Evolutionary conservation across 2,113 vertebrate species (phyloP).

Genomic region (Pelecanus crispus): DNA sequence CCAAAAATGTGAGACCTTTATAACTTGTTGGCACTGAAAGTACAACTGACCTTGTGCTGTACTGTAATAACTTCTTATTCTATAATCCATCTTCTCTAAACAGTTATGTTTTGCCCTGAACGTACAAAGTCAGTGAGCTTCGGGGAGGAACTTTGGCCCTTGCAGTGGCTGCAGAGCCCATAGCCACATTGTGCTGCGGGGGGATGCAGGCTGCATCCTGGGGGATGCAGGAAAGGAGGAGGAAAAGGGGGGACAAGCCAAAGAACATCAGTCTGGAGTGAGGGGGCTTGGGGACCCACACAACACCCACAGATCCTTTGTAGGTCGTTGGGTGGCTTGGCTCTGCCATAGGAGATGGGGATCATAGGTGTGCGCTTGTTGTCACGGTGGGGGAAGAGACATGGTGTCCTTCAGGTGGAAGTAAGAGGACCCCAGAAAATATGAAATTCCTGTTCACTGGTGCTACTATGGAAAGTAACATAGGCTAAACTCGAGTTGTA

Average conservation of each 20-base stretch:
- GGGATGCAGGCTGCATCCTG: neutral
- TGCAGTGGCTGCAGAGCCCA: neutral
- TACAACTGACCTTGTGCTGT: slow-evolving; percentile 10
- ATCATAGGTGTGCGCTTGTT: neutral
- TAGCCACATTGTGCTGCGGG: accelerated
- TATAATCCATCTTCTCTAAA: neutral
- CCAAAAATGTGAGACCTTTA: slow-evolving; percentile 26
- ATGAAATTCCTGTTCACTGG: neutral
- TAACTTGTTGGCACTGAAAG: neutral
- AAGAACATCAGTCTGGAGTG: neutral
- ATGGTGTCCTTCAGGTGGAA: neutral
- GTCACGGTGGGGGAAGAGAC: neutral
- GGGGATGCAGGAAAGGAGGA: too few species aligned
- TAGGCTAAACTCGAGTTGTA: neutral
- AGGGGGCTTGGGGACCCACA: neutral
- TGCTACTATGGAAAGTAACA: neutral
- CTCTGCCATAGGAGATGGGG: neutral
- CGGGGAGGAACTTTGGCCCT: neutral
- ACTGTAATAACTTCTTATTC: neutral
- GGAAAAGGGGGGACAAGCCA: neutral
- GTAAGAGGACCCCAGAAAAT: neutral
- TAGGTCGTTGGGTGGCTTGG: neutral
- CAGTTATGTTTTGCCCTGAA: neutral
- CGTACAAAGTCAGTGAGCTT: neutral
- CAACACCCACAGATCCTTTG: neutral